Conservation (phyloP, 1,140 invertebrate species). For the Liolophura sinensis region DNA sequence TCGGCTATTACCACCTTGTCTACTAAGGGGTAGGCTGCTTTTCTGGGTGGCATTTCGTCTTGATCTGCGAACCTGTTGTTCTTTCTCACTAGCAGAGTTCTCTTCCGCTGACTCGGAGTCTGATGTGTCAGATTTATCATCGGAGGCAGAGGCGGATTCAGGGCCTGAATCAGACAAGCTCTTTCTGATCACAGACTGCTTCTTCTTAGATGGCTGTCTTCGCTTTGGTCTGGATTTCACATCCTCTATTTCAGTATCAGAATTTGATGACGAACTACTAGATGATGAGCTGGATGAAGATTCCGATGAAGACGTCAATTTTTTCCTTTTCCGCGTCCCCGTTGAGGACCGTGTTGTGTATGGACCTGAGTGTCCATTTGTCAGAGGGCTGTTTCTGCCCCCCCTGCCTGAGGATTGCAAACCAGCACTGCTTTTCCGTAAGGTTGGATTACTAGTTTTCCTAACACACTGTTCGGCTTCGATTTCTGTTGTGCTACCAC, state of each 20-base stretch:
- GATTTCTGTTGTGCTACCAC: background rate
- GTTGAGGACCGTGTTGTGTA: conserved; percentile 33
- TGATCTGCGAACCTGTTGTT: conserved; percentile 1
- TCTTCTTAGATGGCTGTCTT: conserved; percentile 11
- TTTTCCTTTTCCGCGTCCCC: conserved; percentile 30
- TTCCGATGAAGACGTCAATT: background rate
- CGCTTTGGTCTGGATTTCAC: conserved; percentile 21
- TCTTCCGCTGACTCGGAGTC: conserved; percentile 3
- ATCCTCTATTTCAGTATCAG: conserved; percentile 28
- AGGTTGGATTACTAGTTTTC: conserved; percentile 7
- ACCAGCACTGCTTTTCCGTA: background rate
- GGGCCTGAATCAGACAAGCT: background rate
- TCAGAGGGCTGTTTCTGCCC: conserved; percentile 15
- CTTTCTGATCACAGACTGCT: background rate
- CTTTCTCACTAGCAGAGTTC: conserved; percentile 7
- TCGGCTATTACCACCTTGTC: background rate
- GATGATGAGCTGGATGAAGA: background rate
- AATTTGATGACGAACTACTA: background rate
- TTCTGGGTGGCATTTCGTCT: background rate
- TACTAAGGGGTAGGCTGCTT: background rate
- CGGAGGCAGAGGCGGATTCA: background rate
- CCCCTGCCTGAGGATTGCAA: background rate
- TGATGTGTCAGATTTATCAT: background rate
- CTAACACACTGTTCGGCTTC: conserved; percentile 6
- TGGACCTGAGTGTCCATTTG: conserved; percentile 22